Evolutionary conservation across 2,113 vertebrate genomes (phyloP).

Genomic region (Pheucticus melanocephalus): DNA sequence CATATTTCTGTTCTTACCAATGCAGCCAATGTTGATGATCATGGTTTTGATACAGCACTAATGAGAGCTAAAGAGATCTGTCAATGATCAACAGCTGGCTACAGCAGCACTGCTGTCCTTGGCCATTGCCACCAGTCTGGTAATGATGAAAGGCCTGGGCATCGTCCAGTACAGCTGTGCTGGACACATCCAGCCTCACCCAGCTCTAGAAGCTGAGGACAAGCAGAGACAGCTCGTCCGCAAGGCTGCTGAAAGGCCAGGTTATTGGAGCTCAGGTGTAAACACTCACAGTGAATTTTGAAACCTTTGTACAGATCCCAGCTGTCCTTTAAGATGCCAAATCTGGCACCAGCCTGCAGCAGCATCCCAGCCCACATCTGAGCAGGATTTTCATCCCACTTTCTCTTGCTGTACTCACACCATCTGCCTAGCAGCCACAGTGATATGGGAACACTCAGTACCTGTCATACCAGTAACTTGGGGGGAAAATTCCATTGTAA

Average conservation of each 20-base stretch:
- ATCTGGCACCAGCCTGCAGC: not conserved
- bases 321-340: not conserved
- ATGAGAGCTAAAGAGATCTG: not conserved
- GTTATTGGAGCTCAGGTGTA: not conserved
- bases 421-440: conserved; percentile 16
- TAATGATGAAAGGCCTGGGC: not conserved
- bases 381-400: not conserved
- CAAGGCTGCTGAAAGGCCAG: not conserved
- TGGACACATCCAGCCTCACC: not conserved
- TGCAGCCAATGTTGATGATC: not conserved
- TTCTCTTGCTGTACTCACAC: not conserved
- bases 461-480: not conserved
- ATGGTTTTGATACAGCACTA: not conserved
- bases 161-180: not conserved
- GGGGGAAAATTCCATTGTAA: not conserved
- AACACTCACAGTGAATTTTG: not conserved
- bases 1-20: not conserved
- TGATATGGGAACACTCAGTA: not conserved
- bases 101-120: not conserved
- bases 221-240: not conserved
- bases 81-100: not conserved
- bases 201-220: not conserved
- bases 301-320: not conserved
- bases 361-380: not conserved
- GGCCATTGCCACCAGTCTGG: not conserved